phyloP scores from a whole-genome alignment of 2,888 invertebrate genomes.

The Carpatolechia fugitivella region DNA sequence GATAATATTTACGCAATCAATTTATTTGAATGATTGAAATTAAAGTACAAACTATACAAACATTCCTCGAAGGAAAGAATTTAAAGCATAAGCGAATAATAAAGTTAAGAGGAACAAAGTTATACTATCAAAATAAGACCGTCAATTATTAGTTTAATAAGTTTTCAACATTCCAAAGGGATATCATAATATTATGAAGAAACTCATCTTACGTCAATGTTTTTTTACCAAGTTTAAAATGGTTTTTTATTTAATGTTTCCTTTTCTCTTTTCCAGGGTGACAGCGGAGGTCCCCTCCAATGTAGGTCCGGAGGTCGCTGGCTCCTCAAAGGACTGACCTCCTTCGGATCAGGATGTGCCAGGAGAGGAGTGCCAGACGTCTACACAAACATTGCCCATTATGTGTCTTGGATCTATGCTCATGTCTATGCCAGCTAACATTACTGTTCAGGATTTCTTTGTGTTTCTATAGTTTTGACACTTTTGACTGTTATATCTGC shows the following conservation, averaged over 20 bases:
- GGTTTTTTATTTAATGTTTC: not conserved
- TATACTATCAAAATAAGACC: no score
- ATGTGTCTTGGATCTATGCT: conserved; percentile 88
- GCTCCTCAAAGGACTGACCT: conserved; percentile 93
- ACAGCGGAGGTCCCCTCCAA: conserved; percentile 94
- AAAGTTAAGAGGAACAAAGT: no score
- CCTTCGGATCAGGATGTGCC: conserved; percentile 95
- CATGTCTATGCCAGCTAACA: conserved; percentile 60
- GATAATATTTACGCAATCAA: not conserved
- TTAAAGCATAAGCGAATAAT: no score
- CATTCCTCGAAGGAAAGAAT: no score
- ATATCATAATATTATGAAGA: no score
- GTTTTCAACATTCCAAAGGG: no score
- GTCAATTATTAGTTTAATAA: no score
- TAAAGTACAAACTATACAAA: not conserved
- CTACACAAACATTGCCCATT: conserved; percentile 90
- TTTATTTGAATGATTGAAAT: not conserved
- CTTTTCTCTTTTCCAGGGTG: conserved; percentile 81
- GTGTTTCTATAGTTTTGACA: not conserved
- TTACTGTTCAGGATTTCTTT: not conserved
- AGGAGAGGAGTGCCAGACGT: conserved; percentile 93
- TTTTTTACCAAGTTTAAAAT: not conserved
- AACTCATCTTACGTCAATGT: no score
- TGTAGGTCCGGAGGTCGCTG: conserved; percentile 91
- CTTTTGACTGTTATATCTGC: no score